phyloP scores from a whole-genome alignment of 2,888 invertebrate species.

The Eupithecia dodoneata region DNA sequence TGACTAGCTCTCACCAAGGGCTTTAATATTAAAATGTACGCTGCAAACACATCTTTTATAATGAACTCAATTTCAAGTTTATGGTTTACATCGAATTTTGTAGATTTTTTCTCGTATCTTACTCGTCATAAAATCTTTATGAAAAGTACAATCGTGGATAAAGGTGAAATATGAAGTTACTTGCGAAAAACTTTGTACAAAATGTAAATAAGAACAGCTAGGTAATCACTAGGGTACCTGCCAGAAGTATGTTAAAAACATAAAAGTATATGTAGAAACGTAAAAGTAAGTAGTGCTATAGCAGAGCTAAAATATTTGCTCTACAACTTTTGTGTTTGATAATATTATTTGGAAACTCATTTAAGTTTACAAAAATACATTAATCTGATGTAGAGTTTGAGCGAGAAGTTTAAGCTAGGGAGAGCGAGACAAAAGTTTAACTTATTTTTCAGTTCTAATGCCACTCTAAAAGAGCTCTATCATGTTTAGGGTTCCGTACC shows the following conservation, averaged over 20 bases:
- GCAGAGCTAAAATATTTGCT: not conserved
- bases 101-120: not conserved
- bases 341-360: not conserved
- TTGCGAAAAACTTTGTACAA: not conserved
- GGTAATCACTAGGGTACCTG: not conserved
- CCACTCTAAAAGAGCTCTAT: not conserved
- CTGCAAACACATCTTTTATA: constrained; percentile 12
- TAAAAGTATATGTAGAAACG: not conserved
- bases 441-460: not conserved
- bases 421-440: not conserved
- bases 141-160: constrained; percentile 30
- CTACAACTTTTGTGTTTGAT: not conserved
- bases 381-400: not conserved
- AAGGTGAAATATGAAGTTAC: constrained; percentile 16
- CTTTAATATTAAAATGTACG: constrained; percentile 12
- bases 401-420: not conserved
- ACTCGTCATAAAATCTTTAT: constrained; percentile 31
- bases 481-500: not conserved
- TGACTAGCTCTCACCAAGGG: not conserved
- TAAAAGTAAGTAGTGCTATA: not conserved
- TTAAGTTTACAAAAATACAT: not conserved
- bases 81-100: not conserved
- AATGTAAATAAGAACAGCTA: not conserved
- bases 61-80: constrained; percentile 20
- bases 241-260: not conserved